These are phyloP conservation scores for Neopelma chrysocephalum DNA, from an alignment of 2,797 vertebrate genomes.

Conservation along the genomic window DNA sequence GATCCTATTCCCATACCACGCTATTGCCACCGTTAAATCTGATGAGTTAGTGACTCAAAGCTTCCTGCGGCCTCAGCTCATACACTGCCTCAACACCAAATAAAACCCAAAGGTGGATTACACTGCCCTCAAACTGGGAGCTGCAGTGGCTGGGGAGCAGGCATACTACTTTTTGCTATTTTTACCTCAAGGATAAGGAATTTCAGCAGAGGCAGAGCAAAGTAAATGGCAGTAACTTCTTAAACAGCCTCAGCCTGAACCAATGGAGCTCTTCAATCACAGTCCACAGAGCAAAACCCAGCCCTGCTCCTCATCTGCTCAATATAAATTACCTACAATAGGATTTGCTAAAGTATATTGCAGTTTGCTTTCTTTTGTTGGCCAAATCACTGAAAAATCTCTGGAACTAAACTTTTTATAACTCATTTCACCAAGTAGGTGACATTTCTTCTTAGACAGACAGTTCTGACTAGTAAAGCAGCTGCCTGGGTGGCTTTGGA, in stretches of 20 bases:
- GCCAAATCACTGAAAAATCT: not conserved
- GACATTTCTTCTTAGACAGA: not conserved
- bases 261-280: not conserved
- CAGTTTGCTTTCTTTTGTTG: not conserved
- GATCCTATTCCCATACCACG: not conserved
- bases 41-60: not conserved
- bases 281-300: not conserved
- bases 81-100: accelerated
- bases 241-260: not conserved
- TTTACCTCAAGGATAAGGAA: not conserved
- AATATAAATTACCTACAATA: not conserved
- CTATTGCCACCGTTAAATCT: not conserved
- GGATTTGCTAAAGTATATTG: not conserved
- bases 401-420: not conserved
- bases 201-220: not conserved
- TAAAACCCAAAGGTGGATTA: not conserved
- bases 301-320: not conserved
- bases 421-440: not conserved
- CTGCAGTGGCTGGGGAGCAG: not conserved
- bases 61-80: accelerated
- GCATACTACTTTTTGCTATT: not conserved
- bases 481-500: not conserved
- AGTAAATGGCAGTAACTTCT: not conserved
- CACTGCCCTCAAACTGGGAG: not conserved
- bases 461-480: not conserved